Conservation (phyloP, 2,797 vertebrate species). For the Monodelphis domestica region DNA sequence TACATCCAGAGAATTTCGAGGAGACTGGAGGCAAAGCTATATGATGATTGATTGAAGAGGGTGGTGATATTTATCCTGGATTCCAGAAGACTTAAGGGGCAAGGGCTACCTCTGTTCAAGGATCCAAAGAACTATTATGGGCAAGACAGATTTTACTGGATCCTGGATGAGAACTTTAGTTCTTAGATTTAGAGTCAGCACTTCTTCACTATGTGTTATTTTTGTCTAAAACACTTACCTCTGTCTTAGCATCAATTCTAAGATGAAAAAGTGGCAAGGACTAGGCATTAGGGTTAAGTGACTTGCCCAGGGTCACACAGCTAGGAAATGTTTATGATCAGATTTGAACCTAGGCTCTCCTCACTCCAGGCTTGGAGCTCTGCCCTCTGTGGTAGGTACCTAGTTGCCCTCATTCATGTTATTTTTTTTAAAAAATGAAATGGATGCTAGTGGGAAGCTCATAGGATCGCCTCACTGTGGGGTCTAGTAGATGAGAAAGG, state of each 20-base stretch:
- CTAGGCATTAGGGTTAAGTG: too few relatives aligned
- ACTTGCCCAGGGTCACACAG: too few relatives aligned
- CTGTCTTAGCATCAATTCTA: too few relatives aligned
- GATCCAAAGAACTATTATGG: background rate
- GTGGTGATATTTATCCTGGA: background rate
- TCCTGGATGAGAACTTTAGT: background rate
- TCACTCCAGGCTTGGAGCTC: too few relatives aligned
- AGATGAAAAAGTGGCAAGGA: too few relatives aligned
- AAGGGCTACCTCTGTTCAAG: background rate
- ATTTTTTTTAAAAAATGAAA: background rate
- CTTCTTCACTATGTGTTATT: too few relatives aligned
- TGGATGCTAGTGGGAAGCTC: background rate
- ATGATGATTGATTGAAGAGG: background rate
- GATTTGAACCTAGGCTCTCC: too few relatives aligned
- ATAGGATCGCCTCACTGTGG: background rate
- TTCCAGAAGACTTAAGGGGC: background rate
- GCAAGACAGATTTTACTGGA: background rate
- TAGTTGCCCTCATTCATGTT: background rate
- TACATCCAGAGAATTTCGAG: background rate
- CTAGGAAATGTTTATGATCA: too few relatives aligned
- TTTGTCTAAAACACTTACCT: too few relatives aligned
- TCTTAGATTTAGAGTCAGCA: background rate
- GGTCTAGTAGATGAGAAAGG: background rate
- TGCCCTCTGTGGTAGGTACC: too few relatives aligned
- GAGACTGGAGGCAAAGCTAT: background rate